phyloP scores from a whole-genome alignment of 1,140 invertebrate species.

The Pollicipes pollicipes region DNA sequence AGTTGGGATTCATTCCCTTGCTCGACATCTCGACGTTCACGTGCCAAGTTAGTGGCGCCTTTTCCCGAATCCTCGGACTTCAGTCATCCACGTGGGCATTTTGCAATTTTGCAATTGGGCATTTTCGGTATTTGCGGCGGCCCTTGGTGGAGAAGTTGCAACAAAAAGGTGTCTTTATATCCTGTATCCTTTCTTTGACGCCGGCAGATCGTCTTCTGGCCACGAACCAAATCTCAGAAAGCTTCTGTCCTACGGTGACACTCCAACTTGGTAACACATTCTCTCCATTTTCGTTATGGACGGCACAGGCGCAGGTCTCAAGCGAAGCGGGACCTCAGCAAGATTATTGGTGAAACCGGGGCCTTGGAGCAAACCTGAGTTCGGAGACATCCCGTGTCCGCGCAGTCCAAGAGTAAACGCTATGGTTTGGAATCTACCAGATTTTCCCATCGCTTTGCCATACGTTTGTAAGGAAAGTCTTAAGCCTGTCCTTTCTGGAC shows the following conservation, averaged over 20 bases:
- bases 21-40: no score
- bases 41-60: no score
- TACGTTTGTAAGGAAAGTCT: neutral
- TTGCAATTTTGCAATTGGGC: no score
- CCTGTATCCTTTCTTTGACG: neutral
- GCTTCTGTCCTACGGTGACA: constrained; percentile 4
- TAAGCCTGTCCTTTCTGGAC: neutral
- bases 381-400: constrained; percentile 7
- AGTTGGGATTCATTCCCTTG: no score
- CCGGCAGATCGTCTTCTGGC: neutral
- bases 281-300: constrained; percentile 8
- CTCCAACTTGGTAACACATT: constrained; percentile 13
- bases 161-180: constrained; percentile 7
- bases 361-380: constrained; percentile 9
- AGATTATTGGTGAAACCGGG: constrained; percentile 12
- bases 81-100: neutral
- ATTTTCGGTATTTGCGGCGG: no score
- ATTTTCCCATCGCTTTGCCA: neutral
- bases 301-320: constrained; percentile 5
- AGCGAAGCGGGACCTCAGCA: constrained; percentile 6
- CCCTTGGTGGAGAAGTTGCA: neutral
- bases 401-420: constrained; percentile 12
- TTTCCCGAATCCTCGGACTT: neutral
- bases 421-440: constrained; percentile 8
- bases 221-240: constrained; percentile 3